Evolutionary conservation across 2,113 vertebrate species (phyloP).

Genomic region (Xiphorhynchus elegans): DNA sequence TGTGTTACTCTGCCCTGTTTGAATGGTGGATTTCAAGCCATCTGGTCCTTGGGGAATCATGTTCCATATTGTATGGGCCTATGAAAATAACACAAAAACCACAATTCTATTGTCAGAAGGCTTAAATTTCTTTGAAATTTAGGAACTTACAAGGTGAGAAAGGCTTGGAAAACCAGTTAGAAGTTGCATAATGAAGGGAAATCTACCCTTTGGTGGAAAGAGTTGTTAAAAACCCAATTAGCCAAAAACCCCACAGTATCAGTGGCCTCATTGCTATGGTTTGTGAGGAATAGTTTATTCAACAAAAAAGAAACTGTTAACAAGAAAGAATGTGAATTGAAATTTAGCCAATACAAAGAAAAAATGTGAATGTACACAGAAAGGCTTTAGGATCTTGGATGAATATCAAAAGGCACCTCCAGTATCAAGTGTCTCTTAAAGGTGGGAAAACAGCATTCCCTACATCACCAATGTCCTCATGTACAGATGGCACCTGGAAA

Average conservation of each 20-base stretch:
- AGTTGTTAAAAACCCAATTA: not conserved
- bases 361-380: not conserved
- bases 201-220: not conserved
- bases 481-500: not conserved
- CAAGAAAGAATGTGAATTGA: not conserved
- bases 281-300: not conserved
- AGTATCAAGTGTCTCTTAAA: not conserved
- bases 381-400: not conserved
- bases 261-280: not conserved
- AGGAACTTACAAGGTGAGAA: not conserved
- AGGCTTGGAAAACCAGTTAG: not conserved
- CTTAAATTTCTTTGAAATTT: not conserved
- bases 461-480: not conserved
- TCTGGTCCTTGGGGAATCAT: not conserved
- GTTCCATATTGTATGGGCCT: not conserved
- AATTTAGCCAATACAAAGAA: not conserved
- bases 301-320: not conserved
- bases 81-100: not conserved
- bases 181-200: not conserved
- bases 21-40: not conserved
- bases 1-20: not conserved
- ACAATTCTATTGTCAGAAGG: not conserved
- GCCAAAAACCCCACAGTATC: not conserved
- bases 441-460: not conserved
- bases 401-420: not conserved